Evolutionary conservation across 2,113 vertebrate species (phyloP), one percentile per base, ranked within the genome.

Genomic region (Recurvirostra avosetta): DNA sequence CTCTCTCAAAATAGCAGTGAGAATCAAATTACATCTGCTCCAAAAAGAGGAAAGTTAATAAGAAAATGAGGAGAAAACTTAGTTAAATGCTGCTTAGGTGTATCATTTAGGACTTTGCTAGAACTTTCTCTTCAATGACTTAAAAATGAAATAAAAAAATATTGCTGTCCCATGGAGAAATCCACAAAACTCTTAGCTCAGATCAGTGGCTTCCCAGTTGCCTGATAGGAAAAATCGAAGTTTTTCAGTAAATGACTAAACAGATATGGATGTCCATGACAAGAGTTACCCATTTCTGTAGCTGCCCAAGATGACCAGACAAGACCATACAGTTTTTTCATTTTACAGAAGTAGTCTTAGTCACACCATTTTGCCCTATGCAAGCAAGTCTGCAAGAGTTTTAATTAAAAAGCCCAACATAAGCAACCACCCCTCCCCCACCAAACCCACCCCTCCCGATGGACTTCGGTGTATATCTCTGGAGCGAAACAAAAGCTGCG

Each of bases 171-270:
- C 21, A 29, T 65, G 72, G 76, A 88, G 82, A 93, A 89, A 91
- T 68, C 56, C 52, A 83, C 56, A 52, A 61, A 74, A 43, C 14
- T 47, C 6, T 25, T 92, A 47, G 61, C 86, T 95, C 68, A 80
- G 26, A 80, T 30, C 26, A 49, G 27, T 72, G 38, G 36, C 17
- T 80, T 91, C 65, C 76, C 43, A 45, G 15, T 65, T 36, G 19
- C 10, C 30, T 10, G 5, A 91, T 0, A 80, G 40, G 52, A 80
- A 88, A 91, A 95, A 56, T 12, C 9, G 21, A 62, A 50, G 26
- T 8, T 74, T 91, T 84, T 84, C 91, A 88, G 83, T 80, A 95
- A 93, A 78, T 68, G 29, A 74, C 65, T 90, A 84, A 89, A 77
- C 47, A 89, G 34, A 68, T 65, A 90, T 11, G 9, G 87, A 93